phyloP scores from a whole-genome alignment of 2,888 invertebrate genomes.

The Zygogramma bicolorata region DNA sequence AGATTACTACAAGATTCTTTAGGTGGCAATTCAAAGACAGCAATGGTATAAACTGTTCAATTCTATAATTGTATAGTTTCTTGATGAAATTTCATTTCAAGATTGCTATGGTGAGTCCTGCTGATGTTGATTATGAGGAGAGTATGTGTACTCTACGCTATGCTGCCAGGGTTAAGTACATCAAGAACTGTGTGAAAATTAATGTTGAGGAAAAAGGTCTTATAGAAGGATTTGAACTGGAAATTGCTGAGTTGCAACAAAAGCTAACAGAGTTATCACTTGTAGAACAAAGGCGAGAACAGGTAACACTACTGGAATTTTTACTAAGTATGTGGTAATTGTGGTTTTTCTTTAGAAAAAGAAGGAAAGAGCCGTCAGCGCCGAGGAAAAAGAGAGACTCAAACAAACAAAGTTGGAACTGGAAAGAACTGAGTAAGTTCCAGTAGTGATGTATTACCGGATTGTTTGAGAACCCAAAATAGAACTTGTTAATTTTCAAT shows the following conservation, averaged over 20 bases:
- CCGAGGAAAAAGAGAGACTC: constrained; percentile 57
- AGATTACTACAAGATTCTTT: constrained; percentile 94
- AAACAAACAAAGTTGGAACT: constrained; percentile 61
- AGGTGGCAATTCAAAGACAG: constrained; percentile 95
- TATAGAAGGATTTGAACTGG: constrained; percentile 94
- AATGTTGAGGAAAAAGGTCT: constrained; percentile 98
- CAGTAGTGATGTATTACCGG: not conserved
- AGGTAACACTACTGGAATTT: constrained; percentile 51
- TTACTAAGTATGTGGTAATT: constrained; percentile 71
- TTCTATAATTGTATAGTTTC: not conserved
- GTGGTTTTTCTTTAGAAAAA: constrained; percentile 55
- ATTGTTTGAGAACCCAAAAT: too few species aligned
- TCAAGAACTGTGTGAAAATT: constrained; percentile 94
- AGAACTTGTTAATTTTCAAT: too few species aligned
- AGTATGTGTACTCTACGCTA: constrained; percentile 96
- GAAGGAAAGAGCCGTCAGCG: constrained; percentile 48
- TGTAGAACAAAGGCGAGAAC: constrained; percentile 57
- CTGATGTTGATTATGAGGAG: constrained; percentile 96
- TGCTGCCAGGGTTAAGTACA: constrained; percentile 97
- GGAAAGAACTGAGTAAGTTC: constrained; percentile 62
- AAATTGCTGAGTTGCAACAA: constrained; percentile 89
- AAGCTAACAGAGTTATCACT: constrained; percentile 56
- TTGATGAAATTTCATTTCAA: not conserved
- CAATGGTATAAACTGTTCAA: constrained; percentile 78
- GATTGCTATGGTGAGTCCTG: constrained; percentile 98